phyloP scores from a whole-genome alignment of 2,797 vertebrate species.

The Loris lydekkerianus region DNA sequence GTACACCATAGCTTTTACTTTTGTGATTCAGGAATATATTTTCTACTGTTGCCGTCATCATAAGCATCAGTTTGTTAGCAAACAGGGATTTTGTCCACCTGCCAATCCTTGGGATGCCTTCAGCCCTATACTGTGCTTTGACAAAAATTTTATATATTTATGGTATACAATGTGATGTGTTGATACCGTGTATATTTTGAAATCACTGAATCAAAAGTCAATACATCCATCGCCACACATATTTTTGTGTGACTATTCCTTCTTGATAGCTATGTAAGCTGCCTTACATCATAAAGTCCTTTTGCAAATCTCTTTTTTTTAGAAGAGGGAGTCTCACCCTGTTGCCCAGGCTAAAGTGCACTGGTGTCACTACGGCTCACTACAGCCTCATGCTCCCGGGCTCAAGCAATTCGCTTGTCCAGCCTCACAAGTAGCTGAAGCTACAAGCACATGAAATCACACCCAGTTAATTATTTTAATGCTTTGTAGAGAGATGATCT shows the following conservation, averaged over 20 bases:
- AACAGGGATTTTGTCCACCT: not conserved
- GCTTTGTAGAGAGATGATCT: no score
- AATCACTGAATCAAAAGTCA: not conserved
- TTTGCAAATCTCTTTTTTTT: not conserved
- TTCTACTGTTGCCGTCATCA: not conserved
- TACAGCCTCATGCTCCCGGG: no score
- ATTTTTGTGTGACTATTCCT: not conserved
- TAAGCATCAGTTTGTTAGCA: not conserved
- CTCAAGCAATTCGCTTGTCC: no score
- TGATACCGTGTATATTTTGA: not conserved
- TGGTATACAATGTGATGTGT: not conserved
- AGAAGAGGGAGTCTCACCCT: no score
- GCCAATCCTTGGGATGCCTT: not conserved
- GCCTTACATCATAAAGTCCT: not conserved
- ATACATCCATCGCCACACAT: not conserved
- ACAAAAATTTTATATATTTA: not conserved
- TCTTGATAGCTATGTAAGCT: not conserved
- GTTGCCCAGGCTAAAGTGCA: no score
- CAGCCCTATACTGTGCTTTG: not conserved
- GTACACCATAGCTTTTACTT: not conserved
- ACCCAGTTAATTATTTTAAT: no score
- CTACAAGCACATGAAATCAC: no score
- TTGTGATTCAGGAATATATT: not conserved
- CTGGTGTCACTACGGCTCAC: no score
- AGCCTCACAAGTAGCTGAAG: no score